Base-by-base conservation (phyloP, 2,113 vertebrate genomes). In the Perca fluviatilis region DNA sequence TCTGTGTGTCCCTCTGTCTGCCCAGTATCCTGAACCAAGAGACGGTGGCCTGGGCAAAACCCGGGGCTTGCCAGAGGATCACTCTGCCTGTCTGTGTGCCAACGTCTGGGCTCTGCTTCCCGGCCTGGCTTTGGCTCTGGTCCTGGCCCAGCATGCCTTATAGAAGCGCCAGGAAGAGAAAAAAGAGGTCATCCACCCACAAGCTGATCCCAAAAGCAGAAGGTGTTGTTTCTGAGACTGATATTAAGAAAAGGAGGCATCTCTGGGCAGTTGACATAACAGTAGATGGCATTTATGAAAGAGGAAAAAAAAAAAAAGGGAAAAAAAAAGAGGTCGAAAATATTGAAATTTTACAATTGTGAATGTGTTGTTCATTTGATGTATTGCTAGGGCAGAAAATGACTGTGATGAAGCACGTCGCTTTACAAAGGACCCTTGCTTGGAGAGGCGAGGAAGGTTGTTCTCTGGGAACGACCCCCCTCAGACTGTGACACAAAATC, bases 131-230 rank as follows among this genome's bases (percentile, higher is more conserved):
- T 66, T 91, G 89, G 93, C 92, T 87, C 82, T 91, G 88, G 84
- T 91, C 86, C 86, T 92, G 92, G 89, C 91, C 80, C 93, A 90
- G 90, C 89, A 89, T 70, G 91, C 91, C 89, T 92, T 94, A 92
- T 95, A 94, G 89, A 83, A 90, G 85, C 3, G 86, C 86, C 87
- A 87, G 89, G 81, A 89, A 70, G 79, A 84, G 84, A 87, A 67
- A 85, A 90, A 87, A 87, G 91, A 91, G 89, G 91, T 94, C 91
- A 92, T 89, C 91, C 91, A 90, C 89, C 94, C 90, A 93, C 89
- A 82, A 91, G 90, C 91, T 93, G 91, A 91, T 91, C 90, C 91
- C 80, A 90, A 92, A 92, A 76, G 90, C 91, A 91, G 89, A 92
- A 92, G 90, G 81, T 91, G 89, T 93, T 88, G 86, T 93, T 89